Percentiles rank a stretch among this genome's conserved stretches.
phyloP scores from a whole-genome alignment of 2,113 vertebrate genomes.

The Forbesichthys agassizii region DNA sequence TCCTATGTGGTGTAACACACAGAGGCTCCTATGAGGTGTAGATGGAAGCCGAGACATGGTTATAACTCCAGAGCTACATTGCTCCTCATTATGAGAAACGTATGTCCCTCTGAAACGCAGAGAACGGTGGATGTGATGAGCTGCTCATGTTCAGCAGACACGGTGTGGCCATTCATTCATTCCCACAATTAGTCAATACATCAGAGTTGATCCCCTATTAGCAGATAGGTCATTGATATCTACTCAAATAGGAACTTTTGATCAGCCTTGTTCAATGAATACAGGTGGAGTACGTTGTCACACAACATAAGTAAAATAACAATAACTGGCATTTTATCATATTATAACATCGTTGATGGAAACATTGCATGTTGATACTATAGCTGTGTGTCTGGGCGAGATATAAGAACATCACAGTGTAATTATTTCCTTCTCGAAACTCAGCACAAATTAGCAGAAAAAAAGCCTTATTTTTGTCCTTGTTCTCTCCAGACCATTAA shows the following conservation, averaged over 20 bases:
- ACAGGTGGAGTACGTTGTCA: not conserved
- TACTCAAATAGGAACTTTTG: slow-evolving; percentile 56
- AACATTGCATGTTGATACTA: too few species aligned
- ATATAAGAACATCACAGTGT: too few species aligned
- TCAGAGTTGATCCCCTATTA: too few species aligned
- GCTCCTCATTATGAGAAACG: too few species aligned
- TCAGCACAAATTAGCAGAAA: not conserved
- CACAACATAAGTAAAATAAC: slow-evolving; percentile 38
- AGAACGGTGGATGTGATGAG: slow-evolving; percentile 25
- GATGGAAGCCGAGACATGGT: too few species aligned
- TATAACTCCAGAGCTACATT: too few species aligned
- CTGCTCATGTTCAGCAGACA: slow-evolving; percentile 38
- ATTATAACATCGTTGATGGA: too few species aligned
- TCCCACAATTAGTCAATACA: slow-evolving; percentile 17
- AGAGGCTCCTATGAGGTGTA: too few species aligned
- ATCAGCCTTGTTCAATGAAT: slow-evolving; percentile 7
- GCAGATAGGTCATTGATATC: slow-evolving; percentile 11
- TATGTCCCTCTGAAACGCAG: too few species aligned
- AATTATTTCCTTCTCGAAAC: not conserved
- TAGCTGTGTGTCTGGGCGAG: too few species aligned
- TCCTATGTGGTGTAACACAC: too few species aligned
- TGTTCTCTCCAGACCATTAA: slow-evolving; percentile 65
- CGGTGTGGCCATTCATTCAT: slow-evolving; percentile 52
- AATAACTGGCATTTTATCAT: slow-evolving; percentile 49
- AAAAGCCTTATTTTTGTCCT: slow-evolving; percentile 40